A percentile compares a stretch with the other conserved stretches of the same genome.
These are phyloP conservation scores for Dreissena rostriformis DNA, from an alignment of 1,140 invertebrate species.

Conservation along the genomic window DNA sequence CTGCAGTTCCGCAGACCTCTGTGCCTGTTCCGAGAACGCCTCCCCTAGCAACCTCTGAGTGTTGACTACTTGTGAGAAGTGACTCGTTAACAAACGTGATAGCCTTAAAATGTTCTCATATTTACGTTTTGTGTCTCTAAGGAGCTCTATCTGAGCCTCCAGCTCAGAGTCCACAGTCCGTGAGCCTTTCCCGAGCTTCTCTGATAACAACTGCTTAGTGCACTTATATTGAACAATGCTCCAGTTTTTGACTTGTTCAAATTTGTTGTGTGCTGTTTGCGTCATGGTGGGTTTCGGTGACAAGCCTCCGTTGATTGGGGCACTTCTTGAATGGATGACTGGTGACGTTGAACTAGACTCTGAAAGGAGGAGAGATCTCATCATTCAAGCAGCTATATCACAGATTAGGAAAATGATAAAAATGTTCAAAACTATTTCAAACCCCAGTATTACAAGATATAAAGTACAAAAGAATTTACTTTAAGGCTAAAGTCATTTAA, in stretches of 20 bases:
- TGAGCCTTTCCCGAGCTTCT: slow-evolving; percentile 95
- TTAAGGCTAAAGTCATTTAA: too few relatives aligned
- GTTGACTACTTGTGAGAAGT: slow-evolving; percentile 94
- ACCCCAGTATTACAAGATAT: too few relatives aligned
- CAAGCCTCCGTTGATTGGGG: slow-evolving; percentile 70
- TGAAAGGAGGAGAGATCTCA: too few relatives aligned
- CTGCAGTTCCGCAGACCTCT: slow-evolving; percentile 96
- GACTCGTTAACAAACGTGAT: slow-evolving; percentile 91
- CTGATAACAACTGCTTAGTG: slow-evolving; percentile 96
- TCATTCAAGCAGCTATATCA: too few relatives aligned
- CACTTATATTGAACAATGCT: slow-evolving; percentile 98
- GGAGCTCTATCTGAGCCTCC: slow-evolving; percentile 94
- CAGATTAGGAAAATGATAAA: too few relatives aligned
- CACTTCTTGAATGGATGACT: slow-evolving; percentile 74
- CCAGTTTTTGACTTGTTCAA: slow-evolving; percentile 97
- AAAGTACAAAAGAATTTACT: too few relatives aligned
- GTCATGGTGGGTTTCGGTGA: slow-evolving; percentile 72
- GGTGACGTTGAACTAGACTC: slow-evolving; percentile 80
- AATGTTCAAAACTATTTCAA: too few relatives aligned
- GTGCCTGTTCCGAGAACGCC: slow-evolving; percentile 96
- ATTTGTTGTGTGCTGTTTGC: slow-evolving; percentile 74
- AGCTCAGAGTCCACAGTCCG: slow-evolving; percentile 94
- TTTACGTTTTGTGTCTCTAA: slow-evolving; percentile 96
- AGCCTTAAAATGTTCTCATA: slow-evolving; percentile 94
- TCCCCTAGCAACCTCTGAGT: slow-evolving; percentile 90